These are phyloP conservation scores for Phrynosoma platyrhinos DNA, from an alignment of 2,113 vertebrate species.

Conservation along the genomic window DNA sequence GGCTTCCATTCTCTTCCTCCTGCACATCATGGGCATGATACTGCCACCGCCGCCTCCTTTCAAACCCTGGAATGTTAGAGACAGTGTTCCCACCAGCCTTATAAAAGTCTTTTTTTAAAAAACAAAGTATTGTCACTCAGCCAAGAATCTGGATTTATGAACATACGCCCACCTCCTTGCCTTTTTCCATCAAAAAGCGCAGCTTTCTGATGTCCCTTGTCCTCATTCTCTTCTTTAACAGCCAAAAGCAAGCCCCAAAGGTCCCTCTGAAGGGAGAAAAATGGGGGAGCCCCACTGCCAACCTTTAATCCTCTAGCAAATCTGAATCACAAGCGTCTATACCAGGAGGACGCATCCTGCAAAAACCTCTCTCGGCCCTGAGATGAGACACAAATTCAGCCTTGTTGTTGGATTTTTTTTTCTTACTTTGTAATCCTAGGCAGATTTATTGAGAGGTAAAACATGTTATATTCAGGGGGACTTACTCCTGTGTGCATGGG, in stretches of 20 bases:
- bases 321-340: not conserved
- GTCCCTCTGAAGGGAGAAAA: not conserved
- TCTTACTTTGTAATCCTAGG: not conserved
- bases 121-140: too few species aligned
- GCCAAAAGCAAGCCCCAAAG: not conserved
- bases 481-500: not conserved
- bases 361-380: too few species aligned
- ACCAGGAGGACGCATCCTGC: too few species aligned
- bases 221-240: not conserved
- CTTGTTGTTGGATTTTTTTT: not conserved
- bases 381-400: too few species aligned
- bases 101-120: not conserved
- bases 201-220: fast-evolving
- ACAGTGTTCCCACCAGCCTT: not conserved
- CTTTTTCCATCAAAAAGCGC: fast-evolving
- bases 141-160: not conserved
- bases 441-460: not conserved
- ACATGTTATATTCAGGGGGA: not conserved
- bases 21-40: not conserved
- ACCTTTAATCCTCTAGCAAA: not conserved
- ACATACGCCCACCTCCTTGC: not conserved
- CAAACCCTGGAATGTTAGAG: not conserved
- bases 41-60: not conserved
- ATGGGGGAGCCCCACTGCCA: not conserved
- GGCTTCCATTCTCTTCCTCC: not conserved